Conservation (phyloP, 2,888 invertebrate species). For the Pheosia tremula region DNA sequence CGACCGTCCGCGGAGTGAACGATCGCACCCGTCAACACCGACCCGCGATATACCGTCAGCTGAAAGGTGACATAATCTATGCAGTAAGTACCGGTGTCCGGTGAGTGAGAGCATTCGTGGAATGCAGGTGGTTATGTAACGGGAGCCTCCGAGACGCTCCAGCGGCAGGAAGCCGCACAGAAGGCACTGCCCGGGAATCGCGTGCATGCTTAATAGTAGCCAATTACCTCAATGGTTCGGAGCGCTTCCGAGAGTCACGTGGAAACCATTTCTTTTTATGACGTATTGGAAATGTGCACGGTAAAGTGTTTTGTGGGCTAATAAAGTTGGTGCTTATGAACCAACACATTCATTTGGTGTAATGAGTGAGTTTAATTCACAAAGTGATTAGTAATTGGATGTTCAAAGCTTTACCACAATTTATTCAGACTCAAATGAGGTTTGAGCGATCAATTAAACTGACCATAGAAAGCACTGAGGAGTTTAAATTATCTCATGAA, state of each 20-base stretch:
- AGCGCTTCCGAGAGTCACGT: conserved; percentile 27
- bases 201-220: conserved; percentile 38
- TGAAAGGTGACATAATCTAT: conserved; percentile 81
- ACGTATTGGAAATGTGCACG: conserved; percentile 12
- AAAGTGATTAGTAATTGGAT: too few species aligned
- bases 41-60: conserved; percentile 71
- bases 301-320: conserved; percentile 14
- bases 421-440: too few species aligned
- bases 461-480: not conserved
- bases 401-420: too few species aligned
- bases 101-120: conserved; percentile 61
- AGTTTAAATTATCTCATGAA: not conserved
- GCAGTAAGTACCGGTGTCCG: conserved; percentile 78
- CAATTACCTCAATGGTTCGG: conserved; percentile 31
- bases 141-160: conserved; percentile 42
- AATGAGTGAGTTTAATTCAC: not conserved
- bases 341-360: not conserved
- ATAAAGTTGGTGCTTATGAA: conserved; percentile 14
- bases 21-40: conserved; percentile 44
- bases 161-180: conserved; percentile 33
- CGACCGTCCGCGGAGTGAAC: conserved; percentile 51
- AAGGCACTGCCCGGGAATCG: conserved; percentile 37
- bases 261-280: conserved; percentile 15
- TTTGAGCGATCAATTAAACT: not conserved
- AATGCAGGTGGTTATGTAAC: conserved; percentile 78